Base-by-base conservation (phyloP, 2,888 invertebrate species). In the Yponomeuta plumbellus region DNA sequence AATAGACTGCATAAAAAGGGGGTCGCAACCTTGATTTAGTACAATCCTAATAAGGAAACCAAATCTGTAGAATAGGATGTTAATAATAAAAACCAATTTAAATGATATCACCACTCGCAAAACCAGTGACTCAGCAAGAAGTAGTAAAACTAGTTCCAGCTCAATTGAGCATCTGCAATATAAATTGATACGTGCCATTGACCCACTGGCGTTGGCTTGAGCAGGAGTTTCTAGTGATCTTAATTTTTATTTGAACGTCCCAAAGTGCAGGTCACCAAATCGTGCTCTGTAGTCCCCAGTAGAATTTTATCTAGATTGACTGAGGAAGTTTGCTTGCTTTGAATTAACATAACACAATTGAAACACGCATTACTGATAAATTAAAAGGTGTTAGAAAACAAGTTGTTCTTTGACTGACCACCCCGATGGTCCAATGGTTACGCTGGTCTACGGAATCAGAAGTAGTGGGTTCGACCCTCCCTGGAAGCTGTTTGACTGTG, bases 181-280 rank as follows among this genome's bases (percentile, higher is more conserved):
- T 57, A 26, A 52, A 78, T 78, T 73, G 76, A 76, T 58, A 34
- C 56, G 76, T 81, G 84, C 78, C 80, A 83, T 80, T 86, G 85
- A 83, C 85, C 86, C 75, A 86, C 82, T 76, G 70, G 67, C 4
- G 44, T 17, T 17, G 17, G 17, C 0, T 52, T 17, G 13, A 52
- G 44, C 13, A 52, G 17, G 17, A 17, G 17, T 52, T 52, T 52
- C 13, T 17, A 52, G 44, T 52, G 17, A 52, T 17, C 44, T 52
- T 17, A 17, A 52, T 52, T 13, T 52, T 17, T 2, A 52, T 17
- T 5, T 1, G 44, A 52, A 17, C 5, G 44, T 52, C 1, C 17
- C 3, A 17, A 13, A 52, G 17, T 52, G 17, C 17, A 17, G 44
- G 44, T 52, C 10, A 52, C 44, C 44, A 52, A 34, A 34, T 34